Percentiles rank a stretch among this genome's conserved stretches.
Evolutionary conservation across 2,888 invertebrate species (phyloP).

Genomic region (Balanococcus diminutus): DNA sequence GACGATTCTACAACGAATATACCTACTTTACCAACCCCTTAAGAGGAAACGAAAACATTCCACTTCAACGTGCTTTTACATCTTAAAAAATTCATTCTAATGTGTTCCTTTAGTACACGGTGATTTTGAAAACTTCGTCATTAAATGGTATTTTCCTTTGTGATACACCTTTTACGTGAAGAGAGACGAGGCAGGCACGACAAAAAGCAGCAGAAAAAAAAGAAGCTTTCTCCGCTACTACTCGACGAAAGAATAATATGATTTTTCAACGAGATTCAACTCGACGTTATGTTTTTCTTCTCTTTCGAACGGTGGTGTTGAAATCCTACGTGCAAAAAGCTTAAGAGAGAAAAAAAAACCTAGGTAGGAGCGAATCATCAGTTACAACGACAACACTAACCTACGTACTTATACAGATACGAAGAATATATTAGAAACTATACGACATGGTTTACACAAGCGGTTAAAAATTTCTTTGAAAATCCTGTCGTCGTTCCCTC

Average conservation of each 20-base stretch:
- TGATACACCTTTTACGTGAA: not conserved
- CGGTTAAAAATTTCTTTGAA: not conserved
- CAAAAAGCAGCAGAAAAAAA: not conserved
- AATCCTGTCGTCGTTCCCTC: too few relatives aligned
- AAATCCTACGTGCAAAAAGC: not conserved
- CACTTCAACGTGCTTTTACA: conserved; percentile 5
- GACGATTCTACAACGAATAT: too few relatives aligned
- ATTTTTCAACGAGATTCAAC: conserved; percentile 5
- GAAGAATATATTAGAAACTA: not conserved
- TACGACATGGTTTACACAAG: not conserved
- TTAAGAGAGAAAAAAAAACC: not conserved
- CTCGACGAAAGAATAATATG: not conserved
- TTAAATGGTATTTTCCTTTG: conserved; percentile 11
- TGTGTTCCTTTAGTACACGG: not conserved
- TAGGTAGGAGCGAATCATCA: not conserved
- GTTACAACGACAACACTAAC: not conserved
- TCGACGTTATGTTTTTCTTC: not conserved
- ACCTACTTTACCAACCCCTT: not conserved
- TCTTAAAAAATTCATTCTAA: conserved; percentile 11
- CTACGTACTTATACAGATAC: not conserved
- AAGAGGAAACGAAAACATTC: conserved; percentile 5
- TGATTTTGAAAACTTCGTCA: conserved; percentile 5
- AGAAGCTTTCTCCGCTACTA: not conserved
- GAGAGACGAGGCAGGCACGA: not conserved
- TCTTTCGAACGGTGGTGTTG: not conserved